Conservation (phyloP, 2,113 vertebrate species). For the Isurus oxyrinchus region DNA sequence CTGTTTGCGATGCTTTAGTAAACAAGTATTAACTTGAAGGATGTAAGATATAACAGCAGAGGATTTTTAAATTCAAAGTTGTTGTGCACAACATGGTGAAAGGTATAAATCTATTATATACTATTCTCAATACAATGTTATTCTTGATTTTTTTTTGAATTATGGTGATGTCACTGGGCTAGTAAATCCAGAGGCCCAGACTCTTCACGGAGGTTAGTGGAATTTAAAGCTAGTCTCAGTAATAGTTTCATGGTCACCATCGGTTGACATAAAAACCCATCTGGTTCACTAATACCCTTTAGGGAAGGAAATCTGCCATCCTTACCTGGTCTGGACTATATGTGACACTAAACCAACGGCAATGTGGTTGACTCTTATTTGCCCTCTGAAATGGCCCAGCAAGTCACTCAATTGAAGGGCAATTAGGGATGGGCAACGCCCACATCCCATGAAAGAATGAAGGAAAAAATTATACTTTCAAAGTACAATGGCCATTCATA, state of each 20-base stretch:
- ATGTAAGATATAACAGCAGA: background rate
- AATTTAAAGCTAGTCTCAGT: no score
- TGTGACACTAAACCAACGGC: background rate
- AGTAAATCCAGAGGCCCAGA: no score
- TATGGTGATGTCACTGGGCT: background rate
- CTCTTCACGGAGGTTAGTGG: no score
- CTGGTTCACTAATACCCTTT: no score
- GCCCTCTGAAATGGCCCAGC: no score
- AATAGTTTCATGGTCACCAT: no score
- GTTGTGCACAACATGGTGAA: background rate
- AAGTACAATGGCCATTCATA: background rate
- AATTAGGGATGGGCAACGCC: no score
- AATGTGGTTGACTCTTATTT: background rate
- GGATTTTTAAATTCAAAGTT: background rate
- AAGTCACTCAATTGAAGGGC: no score
- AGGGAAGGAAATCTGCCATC: no score
- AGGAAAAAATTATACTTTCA: background rate
- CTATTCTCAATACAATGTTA: background rate
- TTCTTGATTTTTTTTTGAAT: background rate
- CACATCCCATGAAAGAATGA: no score
- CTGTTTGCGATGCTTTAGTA: background rate
- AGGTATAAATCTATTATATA: background rate
- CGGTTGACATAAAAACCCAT: no score
- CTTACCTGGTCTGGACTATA: no score
- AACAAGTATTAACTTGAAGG: constrained; percentile 8